Base-by-base conservation (phyloP, 2,888 invertebrate genomes). In the Agrotis clavis region DNA sequence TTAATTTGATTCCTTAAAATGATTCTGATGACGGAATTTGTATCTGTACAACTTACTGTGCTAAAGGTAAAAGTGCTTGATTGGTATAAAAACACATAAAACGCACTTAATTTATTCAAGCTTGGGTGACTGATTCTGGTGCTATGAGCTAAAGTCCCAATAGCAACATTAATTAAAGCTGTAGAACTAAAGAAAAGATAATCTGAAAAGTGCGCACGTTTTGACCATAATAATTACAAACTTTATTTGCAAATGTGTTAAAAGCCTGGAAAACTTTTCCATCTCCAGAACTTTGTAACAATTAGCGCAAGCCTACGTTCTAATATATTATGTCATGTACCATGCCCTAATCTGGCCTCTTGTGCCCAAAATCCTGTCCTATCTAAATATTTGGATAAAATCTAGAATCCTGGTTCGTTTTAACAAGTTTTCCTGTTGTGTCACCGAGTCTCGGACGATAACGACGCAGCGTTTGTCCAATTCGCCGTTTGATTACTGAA, bases 401-500 rank as follows among this genome's bases (percentile, higher is more conserved):
- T 72, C 65, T 73, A 73, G 77, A 63, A 57, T 48, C 25, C 66
- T 60, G 64, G 62, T 79, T 68, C 61, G 25, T 80, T 74, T 77
- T 74, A 83, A 79, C 63, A 73, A 78, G 74, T 80, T 86, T 79
- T 77, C 71, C 78, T 86, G 80, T 86, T 77, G 74, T 82, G 71
- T 75, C 73, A 80, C 76, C 84, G 79, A 76, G 83, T 86, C 89
- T 87, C 86, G 84, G 85, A 86, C 88, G 87, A 90, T 92, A 92
- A 91, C 91, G 89, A 89, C 84, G 78, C 84, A 85, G 85, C 89
- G 90, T 92, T 90, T 90, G 90, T 89, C 86, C 90, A 90, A 89
- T 89, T 88, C 90, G 85, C 86, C 87, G 89, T 91, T 92, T 94
- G 94, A 94, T 94, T 94, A 93, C 92, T 90, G 89, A 90, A 94